Evolutionary conservation across 2,888 invertebrate species (phyloP), one percentile per base, ranked within the genome.

Genomic region (Agriopis leucophaearia): DNA sequence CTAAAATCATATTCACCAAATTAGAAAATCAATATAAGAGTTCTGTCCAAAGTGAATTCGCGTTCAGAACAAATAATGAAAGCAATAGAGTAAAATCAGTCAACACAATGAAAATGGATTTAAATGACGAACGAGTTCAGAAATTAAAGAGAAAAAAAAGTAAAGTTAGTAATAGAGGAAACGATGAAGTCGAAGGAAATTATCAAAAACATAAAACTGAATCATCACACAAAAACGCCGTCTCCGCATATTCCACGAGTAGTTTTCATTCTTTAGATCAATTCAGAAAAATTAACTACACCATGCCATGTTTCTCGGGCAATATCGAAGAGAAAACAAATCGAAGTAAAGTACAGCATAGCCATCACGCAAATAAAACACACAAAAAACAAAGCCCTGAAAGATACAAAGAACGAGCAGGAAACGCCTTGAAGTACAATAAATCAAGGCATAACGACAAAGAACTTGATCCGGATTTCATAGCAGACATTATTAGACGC

Each of bases 401-500:
- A 55, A 66, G 71, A 51, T 64, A 61, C 18, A 73, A 78, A 72
- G 76, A 78, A 5, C 78, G 73, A 65, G 65, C 70, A 45, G 72
- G 40, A 18, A 68, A 55, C 54, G 27, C 54, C n/a, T 40, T 52
- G 38, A 81, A 71, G 66, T 66, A 71, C 64, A 73, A 72, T 50
- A 85, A 79, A 71, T 68, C 71, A 15, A 85, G 75, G 66, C 74
- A 78, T 62, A 70, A 12, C 13, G 40, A 68, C 13, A 64, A 65
- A 52, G 81, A 85, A 57, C 60, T 91, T 13, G 89, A 91, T 73
- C 75, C 86, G 65, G 85, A 90, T 58, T 93, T 87, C 70, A 93
- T 92, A 74, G 83, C 85, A 35, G 90, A 92, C 62, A 89, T 93
- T 67, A 91, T 93, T 44, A 85, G 76, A 70, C 81, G 83, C 60